These are phyloP conservation scores for Hypomecis punctinalis DNA, from an alignment of 2,888 invertebrate species.

Conservation along the genomic window DNA sequence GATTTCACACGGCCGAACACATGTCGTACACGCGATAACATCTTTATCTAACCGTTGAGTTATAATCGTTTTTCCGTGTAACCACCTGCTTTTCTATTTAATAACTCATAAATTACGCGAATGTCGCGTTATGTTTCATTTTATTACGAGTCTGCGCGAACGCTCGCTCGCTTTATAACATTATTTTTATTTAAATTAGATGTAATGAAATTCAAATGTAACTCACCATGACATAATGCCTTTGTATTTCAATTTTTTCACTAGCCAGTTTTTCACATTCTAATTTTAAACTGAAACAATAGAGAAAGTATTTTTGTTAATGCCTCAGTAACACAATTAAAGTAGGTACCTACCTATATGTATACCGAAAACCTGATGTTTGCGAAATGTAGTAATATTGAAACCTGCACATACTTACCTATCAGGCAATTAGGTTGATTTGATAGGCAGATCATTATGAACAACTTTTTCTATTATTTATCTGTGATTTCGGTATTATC, in stretches of 20 bases:
- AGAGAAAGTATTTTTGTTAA: constrained; percentile 22
- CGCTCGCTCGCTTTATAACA: constrained; percentile 14
- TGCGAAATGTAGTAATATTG: too few relatives aligned
- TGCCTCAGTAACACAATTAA: too few relatives aligned
- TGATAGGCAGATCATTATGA: too few relatives aligned
- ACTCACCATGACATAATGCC: constrained; percentile 96
- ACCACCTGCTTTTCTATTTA: constrained; percentile 37
- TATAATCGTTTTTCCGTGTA: constrained; percentile 32
- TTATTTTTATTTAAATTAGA: constrained; percentile 17
- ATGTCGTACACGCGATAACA: constrained; percentile 59
- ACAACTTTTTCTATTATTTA: too few relatives aligned
- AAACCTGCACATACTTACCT: too few relatives aligned
- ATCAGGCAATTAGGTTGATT: too few relatives aligned
- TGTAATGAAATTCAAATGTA: constrained; percentile 30
- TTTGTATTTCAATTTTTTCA: constrained; percentile 95
- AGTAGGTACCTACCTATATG: too few relatives aligned
- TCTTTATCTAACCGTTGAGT: constrained; percentile 55
- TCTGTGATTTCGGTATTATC: too few relatives aligned
- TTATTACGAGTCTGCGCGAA: constrained; percentile 13
- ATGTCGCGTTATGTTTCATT: constrained; percentile 24
- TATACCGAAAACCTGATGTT: too few relatives aligned
- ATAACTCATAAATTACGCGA: constrained; percentile 20
- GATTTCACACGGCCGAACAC: constrained; percentile 66
- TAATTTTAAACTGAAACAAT: constrained; percentile 90
- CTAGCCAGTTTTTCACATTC: constrained; percentile 95